These are phyloP conservation scores for Drosophila fulvimacula DNA, from an alignment of 2,888 invertebrate genomes.

Conservation along the genomic window DNA sequence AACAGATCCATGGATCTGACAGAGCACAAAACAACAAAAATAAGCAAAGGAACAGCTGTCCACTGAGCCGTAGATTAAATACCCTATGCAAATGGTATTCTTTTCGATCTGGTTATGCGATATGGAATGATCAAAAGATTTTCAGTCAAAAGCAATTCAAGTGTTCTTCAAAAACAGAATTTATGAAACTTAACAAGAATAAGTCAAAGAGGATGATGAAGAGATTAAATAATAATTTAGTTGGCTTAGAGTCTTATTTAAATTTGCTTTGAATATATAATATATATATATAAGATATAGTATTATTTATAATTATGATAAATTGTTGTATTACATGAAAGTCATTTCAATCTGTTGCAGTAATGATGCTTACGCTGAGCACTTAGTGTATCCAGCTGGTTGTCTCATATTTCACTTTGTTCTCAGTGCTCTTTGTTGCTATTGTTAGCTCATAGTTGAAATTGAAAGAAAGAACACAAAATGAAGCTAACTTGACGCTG, in stretches of 20 bases:
- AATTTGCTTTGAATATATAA: not conserved
- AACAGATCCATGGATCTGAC: slow-evolving; percentile 10
- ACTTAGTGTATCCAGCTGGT: slow-evolving; percentile 9
- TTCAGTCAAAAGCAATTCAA: not conserved
- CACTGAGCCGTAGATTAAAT: slow-evolving; percentile 13
- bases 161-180: too few species aligned
- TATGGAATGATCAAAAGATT: slow-evolving; percentile 1
- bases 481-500: not conserved
- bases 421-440: not conserved
- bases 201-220: not conserved
- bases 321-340: not conserved
- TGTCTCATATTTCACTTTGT: not conserved
- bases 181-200: not conserved
- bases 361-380: not conserved
- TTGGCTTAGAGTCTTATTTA: not conserved
- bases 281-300: not conserved
- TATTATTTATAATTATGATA: not conserved
- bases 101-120: slow-evolving; percentile 3
- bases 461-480: not conserved
- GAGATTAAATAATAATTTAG: not conserved
- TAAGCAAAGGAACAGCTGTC: slow-evolving; percentile 17
- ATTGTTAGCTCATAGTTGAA: slow-evolving; percentile 15
- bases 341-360: not conserved
- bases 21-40: slow-evolving; percentile 11
- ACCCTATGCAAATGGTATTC: slow-evolving; percentile 2